Evolutionary conservation across 2,797 vertebrate species (phyloP), one percentile per base, ranked within the genome.

Genomic region (Chelonia mydas): DNA sequence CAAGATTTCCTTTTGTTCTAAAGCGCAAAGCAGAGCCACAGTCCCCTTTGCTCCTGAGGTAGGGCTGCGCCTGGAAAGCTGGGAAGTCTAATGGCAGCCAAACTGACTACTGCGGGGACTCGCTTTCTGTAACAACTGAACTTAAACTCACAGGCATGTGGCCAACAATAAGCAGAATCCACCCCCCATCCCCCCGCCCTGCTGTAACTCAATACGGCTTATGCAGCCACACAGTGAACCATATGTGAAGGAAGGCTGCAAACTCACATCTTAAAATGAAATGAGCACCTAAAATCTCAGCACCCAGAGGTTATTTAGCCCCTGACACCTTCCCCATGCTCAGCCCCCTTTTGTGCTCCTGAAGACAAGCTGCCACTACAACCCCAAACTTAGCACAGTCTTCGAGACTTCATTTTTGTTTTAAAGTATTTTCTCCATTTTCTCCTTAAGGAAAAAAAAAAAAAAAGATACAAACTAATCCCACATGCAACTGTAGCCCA

Each of bases 311-410:
- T 78, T 5, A 2, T 3, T 82, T 53, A 61, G 84, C 41, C 81
- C 49, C 61, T 2, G 49, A 47, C 10, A 0, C 13, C 50, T 78
- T 27, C 12, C 41, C 0, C 16, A 4, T 5, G 25, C 16, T 0
- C 25, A 28, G 57, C 3, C 21, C 45, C 51, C 19, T 61, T 28
- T 0, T 1, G 37, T 5, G 49, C 54, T 0, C 0, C 0, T 3
- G 27, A 78, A 3, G 78, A 37, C 6, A 17, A 53, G 9, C 27
- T 49, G 49, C 55, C 80, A 6, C 2, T 23, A 5, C 9, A 21
- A 11, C n/a, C 74, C 27, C 76, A 16, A 49, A 77, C 27, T 12
- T 17, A 50, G 15, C 76, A 10, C 45, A 5, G 47, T 5, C 47
- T 19, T 16, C 31, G 28, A 49, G 28, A 19, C 21, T 72, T 37